A percentile compares a stretch with the other conserved stretches of the same genome.
Conservation (phyloP, 2,888 invertebrate genomes). For the Horisme vitalbata region DNA sequence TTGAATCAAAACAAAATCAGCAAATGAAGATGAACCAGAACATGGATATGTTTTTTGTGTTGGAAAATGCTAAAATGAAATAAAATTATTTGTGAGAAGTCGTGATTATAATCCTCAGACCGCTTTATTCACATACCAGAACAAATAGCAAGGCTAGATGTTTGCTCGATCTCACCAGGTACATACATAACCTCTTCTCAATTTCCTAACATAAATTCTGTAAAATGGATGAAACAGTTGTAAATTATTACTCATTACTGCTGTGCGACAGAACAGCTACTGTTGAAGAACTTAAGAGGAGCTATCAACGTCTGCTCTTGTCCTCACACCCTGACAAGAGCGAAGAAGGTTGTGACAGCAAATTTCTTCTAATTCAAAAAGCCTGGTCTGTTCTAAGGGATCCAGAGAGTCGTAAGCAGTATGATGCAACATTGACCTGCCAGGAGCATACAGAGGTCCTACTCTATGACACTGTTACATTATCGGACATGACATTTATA, state of each 20-base stretch:
- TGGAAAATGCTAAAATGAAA: no score
- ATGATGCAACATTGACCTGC: constrained; percentile 85
- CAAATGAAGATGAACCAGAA: no score
- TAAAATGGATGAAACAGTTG: constrained; percentile 36
- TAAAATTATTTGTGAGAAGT: no score
- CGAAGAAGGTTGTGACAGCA: constrained; percentile 41
- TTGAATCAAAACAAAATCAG: no score
- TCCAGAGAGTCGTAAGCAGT: constrained; percentile 82
- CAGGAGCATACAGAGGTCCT: constrained; percentile 81
- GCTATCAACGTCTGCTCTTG: constrained; percentile 82
- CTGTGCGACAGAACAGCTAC: constrained; percentile 79
- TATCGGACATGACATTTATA: constrained; percentile 72
- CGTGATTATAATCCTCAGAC: no score
- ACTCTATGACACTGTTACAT: constrained; percentile 82
- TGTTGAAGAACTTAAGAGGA: constrained; percentile 83
- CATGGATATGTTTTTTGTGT: no score
- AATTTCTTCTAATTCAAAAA: constrained; percentile 79
- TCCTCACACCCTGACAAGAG: constrained; percentile 85
- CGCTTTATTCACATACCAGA: no score
- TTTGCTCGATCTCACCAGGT: constrained; percentile 1
- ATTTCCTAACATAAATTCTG: not conserved
- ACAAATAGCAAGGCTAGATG: not conserved
- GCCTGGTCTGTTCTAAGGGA: constrained; percentile 89
- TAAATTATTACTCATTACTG: constrained; percentile 81
- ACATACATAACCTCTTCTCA: constrained; percentile 7